These are phyloP conservation scores for Cochlearius cochlearius DNA, from an alignment of 2,113 vertebrate species.

Conservation along the genomic window DNA sequence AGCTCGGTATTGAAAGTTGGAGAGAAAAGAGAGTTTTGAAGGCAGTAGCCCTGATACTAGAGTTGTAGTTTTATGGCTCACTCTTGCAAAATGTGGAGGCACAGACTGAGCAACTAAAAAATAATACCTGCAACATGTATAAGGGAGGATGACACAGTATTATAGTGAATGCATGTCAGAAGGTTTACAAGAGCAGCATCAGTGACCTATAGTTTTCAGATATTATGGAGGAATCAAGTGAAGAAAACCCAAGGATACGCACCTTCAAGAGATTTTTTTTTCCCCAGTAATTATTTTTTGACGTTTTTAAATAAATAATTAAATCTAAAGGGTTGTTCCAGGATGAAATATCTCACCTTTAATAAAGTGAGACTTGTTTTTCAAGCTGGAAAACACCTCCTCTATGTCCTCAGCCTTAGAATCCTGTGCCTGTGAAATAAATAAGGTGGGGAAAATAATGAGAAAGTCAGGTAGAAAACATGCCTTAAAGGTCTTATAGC, in stretches of 20 bases:
- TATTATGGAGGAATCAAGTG: background rate
- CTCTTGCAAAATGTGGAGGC: background rate
- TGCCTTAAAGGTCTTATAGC: background rate
- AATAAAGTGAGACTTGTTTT: background rate
- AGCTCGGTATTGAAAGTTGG: background rate
- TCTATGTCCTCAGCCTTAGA: background rate
- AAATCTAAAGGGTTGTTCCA: background rate
- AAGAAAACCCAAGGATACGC: background rate
- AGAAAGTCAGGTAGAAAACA: background rate
- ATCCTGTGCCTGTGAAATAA: background rate
- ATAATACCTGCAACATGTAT: background rate
- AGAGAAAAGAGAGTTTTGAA: background rate
- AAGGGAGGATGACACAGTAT: background rate
- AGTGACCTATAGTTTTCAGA: background rate
- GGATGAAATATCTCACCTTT: background rate
- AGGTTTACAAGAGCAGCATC: background rate
- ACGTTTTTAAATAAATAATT: background rate
- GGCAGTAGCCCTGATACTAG: background rate
- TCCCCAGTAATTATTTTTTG: background rate
- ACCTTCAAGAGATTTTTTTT: background rate
- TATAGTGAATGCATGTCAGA: too few species aligned
- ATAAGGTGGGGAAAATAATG: background rate
- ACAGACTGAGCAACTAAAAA: background rate
- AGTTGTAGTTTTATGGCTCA: background rate
- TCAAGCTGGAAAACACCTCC: background rate